Conservation (phyloP, 2,113 vertebrate species). For the Macrotus californicus region DNA sequence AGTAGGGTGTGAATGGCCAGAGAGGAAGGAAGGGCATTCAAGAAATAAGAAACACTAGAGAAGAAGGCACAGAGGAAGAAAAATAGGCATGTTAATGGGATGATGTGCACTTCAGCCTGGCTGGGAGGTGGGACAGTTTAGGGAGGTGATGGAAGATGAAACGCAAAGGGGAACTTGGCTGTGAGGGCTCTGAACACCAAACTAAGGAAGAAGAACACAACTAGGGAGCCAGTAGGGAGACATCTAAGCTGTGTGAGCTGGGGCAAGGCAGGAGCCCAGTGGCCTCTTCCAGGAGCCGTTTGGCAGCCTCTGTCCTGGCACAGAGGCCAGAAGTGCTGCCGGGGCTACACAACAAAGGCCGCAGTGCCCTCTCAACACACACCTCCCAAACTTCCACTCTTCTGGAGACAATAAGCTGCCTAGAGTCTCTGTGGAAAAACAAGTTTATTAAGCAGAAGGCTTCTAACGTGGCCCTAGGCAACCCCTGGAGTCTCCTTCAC, state of each 20-base stretch:
- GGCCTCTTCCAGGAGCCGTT: not conserved
- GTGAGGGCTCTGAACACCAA: not conserved
- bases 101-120: rapidly evolving
- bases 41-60: not conserved
- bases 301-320: not conserved
- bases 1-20: not conserved
- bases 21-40: not conserved
- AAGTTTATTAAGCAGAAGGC: not conserved
- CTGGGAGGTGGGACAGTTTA: not conserved
- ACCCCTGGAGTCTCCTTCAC: not conserved
- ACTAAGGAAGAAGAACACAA: not conserved
- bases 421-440: not conserved
- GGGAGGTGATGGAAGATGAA: not conserved
- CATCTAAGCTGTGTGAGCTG: not conserved
- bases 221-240: not conserved
- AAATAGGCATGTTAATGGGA: not conserved
- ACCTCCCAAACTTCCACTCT: not conserved
- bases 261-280: not conserved
- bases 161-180: not conserved
- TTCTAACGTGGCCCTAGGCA: not conserved
- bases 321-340: not conserved
- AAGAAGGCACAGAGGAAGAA: not conserved
- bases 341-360: not conserved
- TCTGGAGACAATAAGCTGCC: not conserved
- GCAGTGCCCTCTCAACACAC: rapidly evolving